These are phyloP conservation scores for Cygnus olor DNA, from an alignment of 2,797 vertebrate species.

Conservation along the genomic window DNA sequence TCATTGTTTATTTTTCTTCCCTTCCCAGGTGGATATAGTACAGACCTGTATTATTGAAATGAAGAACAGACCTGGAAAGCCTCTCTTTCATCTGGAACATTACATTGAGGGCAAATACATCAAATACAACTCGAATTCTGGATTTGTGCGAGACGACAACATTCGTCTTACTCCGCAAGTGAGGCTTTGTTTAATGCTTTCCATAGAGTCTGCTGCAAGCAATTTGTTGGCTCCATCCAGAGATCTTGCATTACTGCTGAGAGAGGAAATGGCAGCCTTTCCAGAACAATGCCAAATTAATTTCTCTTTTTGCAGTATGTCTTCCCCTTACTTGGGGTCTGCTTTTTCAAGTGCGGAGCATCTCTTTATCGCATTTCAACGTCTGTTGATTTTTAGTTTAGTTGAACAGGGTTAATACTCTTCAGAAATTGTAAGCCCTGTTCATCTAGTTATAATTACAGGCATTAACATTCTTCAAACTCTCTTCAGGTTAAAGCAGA, in stretches of 20 bases:
- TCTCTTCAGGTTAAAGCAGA: not conserved
- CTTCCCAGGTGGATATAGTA: constrained; percentile 94
- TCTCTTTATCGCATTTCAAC: not conserved
- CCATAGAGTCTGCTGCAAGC: not conserved
- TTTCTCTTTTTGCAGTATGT: not conserved
- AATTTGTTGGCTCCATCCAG: constrained; percentile 28
- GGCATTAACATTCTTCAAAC: not conserved
- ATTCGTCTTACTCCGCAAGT: constrained; percentile 97
- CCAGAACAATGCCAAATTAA: not conserved
- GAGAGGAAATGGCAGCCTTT: not conserved
- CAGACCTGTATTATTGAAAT: constrained; percentile 96
- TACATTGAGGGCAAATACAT: constrained; percentile 99
- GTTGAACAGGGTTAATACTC: not conserved
- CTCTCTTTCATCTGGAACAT: constrained; percentile 96
- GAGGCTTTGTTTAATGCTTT: constrained; percentile 14
- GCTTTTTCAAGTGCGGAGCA: not conserved
- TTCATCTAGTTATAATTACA: not conserved
- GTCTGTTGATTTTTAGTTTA: not conserved
- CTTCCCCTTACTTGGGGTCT: not conserved
- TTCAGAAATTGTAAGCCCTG: not conserved
- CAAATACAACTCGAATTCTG: constrained; percentile 99
- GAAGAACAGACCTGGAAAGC: constrained; percentile 84
- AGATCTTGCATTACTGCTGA: not conserved
- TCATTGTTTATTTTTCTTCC: not conserved
- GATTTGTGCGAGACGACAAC: constrained; percentile 95